These are phyloP conservation scores for Cryptocheilus praepositus DNA, from an alignment of 2,888 invertebrate genomes.

Conservation along the genomic window DNA sequence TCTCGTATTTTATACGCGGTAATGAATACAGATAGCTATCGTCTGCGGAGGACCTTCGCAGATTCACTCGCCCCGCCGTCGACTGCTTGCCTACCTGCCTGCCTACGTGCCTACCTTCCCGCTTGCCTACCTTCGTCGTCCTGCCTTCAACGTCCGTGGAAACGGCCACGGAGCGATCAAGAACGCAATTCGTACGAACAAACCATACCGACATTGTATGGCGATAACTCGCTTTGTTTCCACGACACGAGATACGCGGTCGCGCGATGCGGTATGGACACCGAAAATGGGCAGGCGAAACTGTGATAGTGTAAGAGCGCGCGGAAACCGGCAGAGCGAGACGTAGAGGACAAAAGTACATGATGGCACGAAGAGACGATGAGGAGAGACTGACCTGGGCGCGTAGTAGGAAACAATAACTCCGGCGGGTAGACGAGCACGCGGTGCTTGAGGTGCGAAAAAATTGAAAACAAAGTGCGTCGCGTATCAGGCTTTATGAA, in stretches of 20 bases:
- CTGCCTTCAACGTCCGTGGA: too few relatives aligned
- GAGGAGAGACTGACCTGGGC: too few relatives aligned
- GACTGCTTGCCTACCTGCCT: too few relatives aligned
- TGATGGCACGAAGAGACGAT: too few relatives aligned
- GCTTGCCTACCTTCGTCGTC: too few relatives aligned
- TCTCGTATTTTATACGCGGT: conserved; percentile 62
- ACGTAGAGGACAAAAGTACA: too few relatives aligned
- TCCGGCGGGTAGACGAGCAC: too few relatives aligned
- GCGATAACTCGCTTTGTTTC: not conserved
- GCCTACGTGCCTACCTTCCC: too few relatives aligned
- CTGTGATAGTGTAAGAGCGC: not conserved
- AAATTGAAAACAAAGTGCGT: conserved; percentile 8
- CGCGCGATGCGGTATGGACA: not conserved
- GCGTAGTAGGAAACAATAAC: too few relatives aligned
- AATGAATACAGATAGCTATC: conserved; percentile 60
- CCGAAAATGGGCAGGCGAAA: too few relatives aligned
- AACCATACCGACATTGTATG: not conserved
- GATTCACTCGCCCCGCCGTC: conserved; percentile 39
- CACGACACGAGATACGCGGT: not conserved
- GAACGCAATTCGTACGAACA: conserved; percentile 15
- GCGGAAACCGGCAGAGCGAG: not conserved
- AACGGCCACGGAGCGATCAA: conserved; percentile 25
- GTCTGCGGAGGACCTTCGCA: conserved; percentile 36
- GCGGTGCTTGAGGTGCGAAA: too few relatives aligned
- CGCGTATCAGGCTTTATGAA: conserved; percentile 8